A percentile compares a stretch with the other conserved stretches of the same genome.
Conservation (phyloP, 2,888 invertebrate genomes). For the Unio pictorum region DNA sequence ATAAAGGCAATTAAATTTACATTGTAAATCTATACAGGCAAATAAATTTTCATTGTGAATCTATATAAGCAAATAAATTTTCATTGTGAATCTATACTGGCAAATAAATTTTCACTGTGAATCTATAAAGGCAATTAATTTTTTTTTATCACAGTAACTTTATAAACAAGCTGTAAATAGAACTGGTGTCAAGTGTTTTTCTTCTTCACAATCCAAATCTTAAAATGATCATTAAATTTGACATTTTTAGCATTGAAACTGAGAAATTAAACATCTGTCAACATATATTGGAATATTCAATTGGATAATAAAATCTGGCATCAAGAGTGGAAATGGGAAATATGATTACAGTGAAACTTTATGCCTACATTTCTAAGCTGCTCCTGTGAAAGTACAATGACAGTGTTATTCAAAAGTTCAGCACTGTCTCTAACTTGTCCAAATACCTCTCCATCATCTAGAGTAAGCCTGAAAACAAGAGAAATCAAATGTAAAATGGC, state of each 20-base stretch:
- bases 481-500: too few species aligned
- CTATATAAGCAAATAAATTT: too few species aligned
- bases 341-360: neutral
- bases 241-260: neutral
- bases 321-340: too few species aligned
- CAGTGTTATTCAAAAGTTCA: conserved; percentile 81
- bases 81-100: too few species aligned
- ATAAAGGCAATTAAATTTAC: too few species aligned
- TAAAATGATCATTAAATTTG: neutral
- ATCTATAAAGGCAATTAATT: too few species aligned
- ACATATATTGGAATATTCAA: too few species aligned
- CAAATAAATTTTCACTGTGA: too few species aligned
- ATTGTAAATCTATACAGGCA: too few species aligned
- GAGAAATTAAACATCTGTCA: neutral
- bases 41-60: too few species aligned
- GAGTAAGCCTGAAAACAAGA: conserved; percentile 79
- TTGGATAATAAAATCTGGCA: too few species aligned
- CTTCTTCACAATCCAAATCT: neutral
- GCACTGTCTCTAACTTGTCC: conserved; percentile 85
- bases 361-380: conserved; percentile 76
- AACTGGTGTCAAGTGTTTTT: neutral
- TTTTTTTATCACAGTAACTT: too few species aligned
- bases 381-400: conserved; percentile 81
- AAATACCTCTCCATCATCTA: conserved; percentile 86
- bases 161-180: neutral